Conservation (phyloP, 2,888 invertebrate species). For the Ditula angustiorana region DNA sequence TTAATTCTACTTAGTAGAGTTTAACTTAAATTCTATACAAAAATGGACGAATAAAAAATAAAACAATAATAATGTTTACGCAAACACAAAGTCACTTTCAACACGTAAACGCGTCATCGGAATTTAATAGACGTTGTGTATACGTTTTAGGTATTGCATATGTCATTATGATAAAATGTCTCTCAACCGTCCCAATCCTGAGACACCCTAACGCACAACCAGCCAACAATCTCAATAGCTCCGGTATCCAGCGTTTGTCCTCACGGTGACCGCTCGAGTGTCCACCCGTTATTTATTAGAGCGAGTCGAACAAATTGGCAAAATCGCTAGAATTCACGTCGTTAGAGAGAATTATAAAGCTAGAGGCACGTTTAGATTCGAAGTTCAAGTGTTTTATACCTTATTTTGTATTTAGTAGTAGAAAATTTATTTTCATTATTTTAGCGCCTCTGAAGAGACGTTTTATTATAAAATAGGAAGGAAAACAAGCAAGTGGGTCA, state of each 20-base stretch:
- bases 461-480: no score
- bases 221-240: conserved; percentile 27
- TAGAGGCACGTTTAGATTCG: not conserved
- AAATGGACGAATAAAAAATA: no score
- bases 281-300: conserved; percentile 29
- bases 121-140: no score
- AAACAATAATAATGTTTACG: no score
- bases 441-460: no score
- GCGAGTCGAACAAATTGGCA: conserved; percentile 26
- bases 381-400: not conserved
- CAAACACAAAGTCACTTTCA: no score
- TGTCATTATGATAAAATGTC: no score
- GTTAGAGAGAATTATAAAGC: not conserved
- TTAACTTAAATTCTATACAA: no score
- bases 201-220: conserved; percentile 21
- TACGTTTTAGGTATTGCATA: not conserved
- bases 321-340: conserved; percentile 10
- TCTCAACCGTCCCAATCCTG: not conserved
- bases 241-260: conserved; percentile 30
- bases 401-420: no score
- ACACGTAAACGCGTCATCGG: not conserved
- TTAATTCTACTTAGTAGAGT: no score
- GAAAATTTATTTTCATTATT: no score
- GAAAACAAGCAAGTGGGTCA: no score
- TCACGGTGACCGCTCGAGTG: conserved; percentile 26